Base-by-base conservation (phyloP, 2,113 vertebrate genomes). In the Accipiter cooperii region DNA sequence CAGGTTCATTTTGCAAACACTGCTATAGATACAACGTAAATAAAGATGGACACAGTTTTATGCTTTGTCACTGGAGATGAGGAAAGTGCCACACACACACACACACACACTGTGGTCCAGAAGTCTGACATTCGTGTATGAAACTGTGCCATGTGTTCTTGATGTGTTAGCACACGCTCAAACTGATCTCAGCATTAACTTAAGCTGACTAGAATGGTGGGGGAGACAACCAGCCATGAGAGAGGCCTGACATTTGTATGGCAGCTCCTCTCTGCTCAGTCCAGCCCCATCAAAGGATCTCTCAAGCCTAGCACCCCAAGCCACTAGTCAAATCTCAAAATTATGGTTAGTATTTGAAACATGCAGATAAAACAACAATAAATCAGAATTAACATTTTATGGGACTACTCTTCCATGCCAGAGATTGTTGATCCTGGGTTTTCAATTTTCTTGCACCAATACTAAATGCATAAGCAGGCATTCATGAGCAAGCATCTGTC, bases 81-180 rank as follows among this genome's bases (percentile, higher is more conserved):
- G 40, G 13, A 26, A 60, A 44, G 40, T 4, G 40, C 52, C 17
- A 29, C 10, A 34, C 12, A 34, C 9, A 21, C 25, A 17, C 6
- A 18, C 46, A 46, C 46, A 12, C 0, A 25, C 49, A 3, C 25
- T 51, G 9, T 4, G 20, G n/a, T 22, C n/a, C 52, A 11, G 1
- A 51, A 70, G 2, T 8, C 31, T 24, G 33, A 46, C 18, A 19
- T 1, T 19, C 12, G 2, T 1, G 6, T 8, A 11, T 2, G 26
- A 33, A 83, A 22, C 49, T 10, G 51, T 12, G 51, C 3, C 0
- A 1, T 9, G 2, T 2, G 19, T 17, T 31, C 61, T 2, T 2
- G 8, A 26, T 17, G 19, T 16, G 22, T 14, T 18, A 71, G 12
- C 58, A 57, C 34, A 21, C 24, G 16, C 1, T 18, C 58, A 5